Percentiles rank a stretch among this genome's conserved stretches.
Evolutionary conservation across 2,888 invertebrate species (phyloP).

Genomic region (Pecten maximus): DNA sequence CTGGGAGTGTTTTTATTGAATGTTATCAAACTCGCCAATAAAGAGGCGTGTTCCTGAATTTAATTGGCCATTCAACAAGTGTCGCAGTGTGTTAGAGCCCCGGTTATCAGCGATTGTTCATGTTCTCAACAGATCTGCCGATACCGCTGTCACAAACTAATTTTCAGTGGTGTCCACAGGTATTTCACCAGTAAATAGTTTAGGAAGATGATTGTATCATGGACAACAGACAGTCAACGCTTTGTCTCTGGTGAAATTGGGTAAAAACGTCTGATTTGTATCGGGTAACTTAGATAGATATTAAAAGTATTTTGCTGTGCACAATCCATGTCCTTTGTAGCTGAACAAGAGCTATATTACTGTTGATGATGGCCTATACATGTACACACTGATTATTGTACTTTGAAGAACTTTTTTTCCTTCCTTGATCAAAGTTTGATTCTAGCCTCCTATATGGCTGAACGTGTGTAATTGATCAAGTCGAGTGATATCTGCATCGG

Average conservation of each 20-base stretch:
- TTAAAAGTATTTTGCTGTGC: background rate
- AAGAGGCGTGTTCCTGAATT: background rate
- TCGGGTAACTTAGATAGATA: background rate
- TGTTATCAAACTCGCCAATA: background rate
- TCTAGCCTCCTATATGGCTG: background rate
- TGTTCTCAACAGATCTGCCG: background rate
- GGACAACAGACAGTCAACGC: background rate
- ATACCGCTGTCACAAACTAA: background rate
- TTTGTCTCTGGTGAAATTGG: background rate
- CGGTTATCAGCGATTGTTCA: background rate
- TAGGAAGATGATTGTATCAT: background rate
- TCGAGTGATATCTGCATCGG: background rate
- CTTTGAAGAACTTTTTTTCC: background rate
- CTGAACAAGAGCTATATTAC: background rate
- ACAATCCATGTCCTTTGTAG: background rate
- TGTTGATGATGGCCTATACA: background rate
- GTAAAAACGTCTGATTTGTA: background rate
- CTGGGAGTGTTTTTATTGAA: constrained; percentile 11
- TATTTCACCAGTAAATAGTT: background rate
- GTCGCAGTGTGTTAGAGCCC: background rate
- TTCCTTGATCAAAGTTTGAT: background rate
- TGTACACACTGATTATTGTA: background rate
- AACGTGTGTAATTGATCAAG: background rate
- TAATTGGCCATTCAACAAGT: background rate
- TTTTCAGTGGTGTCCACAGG: background rate